These are phyloP conservation scores for Octonoba sinensis DNA, from an alignment of 2,888 invertebrate genomes.

Conservation along the genomic window DNA sequence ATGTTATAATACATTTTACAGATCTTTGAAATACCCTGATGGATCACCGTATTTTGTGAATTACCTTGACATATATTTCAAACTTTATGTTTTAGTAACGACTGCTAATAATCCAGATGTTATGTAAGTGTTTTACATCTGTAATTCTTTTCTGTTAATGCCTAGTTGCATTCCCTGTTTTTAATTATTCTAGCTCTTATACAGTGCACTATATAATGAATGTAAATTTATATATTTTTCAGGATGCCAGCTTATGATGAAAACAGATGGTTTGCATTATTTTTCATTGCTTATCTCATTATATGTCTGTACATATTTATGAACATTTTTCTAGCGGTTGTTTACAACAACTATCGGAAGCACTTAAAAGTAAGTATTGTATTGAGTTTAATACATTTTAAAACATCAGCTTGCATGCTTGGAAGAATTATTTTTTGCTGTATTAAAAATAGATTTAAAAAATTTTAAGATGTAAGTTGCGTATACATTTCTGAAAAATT, in stretches of 20 bases:
- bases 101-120: constrained; percentile 74
- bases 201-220: neutral
- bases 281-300: constrained; percentile 72
- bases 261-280: constrained; percentile 71
- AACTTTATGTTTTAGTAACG: constrained; percentile 73
- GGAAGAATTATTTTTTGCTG: no score
- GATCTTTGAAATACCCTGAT: constrained; percentile 70
- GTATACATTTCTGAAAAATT: no score
- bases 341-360: constrained; percentile 73
- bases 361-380: constrained; percentile 71
- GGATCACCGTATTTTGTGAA: constrained; percentile 71
- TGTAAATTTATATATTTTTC: constrained; percentile 26
- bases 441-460: no score
- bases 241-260: constrained; percentile 74
- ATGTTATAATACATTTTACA: constrained; percentile 35
- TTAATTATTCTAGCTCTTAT: neutral
- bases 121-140: constrained; percentile 69
- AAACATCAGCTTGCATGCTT: no score
- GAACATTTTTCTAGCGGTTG: constrained; percentile 73
- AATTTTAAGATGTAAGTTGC: no score
- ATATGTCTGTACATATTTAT: constrained; percentile 73
- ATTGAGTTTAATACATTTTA: neutral
- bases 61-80: constrained; percentile 72
- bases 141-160: neutral
- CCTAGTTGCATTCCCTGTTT: neutral